phyloP scores from a whole-genome alignment of 2,113 vertebrate genomes.

The Argyrosomus japonicus region DNA sequence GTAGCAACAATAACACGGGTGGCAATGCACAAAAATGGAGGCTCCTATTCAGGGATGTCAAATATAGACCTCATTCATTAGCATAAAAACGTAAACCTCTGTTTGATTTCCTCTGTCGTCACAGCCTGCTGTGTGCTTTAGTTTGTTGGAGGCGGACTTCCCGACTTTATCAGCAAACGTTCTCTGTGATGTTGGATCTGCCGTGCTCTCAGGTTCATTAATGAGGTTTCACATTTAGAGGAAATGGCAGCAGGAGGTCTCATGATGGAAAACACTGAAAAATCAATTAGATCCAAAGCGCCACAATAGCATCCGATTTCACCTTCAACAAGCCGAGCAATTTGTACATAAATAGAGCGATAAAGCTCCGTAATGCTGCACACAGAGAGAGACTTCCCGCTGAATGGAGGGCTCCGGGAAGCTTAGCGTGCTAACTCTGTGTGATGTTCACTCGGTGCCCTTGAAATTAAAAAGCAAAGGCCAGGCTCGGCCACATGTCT shows the following conservation, averaged over 20 bases:
- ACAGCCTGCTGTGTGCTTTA: background rate
- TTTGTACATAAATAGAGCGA: constrained; percentile 63
- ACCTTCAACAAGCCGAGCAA: constrained; percentile 36
- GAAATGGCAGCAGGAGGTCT: constrained; percentile 35
- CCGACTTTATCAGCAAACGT: background rate
- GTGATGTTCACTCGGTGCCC: constrained; percentile 5
- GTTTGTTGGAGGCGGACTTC: background rate
- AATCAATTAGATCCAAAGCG: constrained; percentile 50
- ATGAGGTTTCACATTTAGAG: constrained; percentile 48
- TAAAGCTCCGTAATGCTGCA: constrained; percentile 12
- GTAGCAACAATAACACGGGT: background rate
- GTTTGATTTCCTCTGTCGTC: constrained; percentile 4
- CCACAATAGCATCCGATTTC: constrained; percentile 30
- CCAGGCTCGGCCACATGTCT: background rate
- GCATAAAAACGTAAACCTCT: background rate
- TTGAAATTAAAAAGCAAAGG: constrained; percentile 11
- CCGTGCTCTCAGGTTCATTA: constrained; percentile 24
- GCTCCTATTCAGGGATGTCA: background rate
- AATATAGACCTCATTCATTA: background rate
- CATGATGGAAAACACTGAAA: constrained; percentile 45
- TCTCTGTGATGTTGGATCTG: constrained; percentile 27
- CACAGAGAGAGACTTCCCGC: background rate
- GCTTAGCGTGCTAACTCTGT: background rate
- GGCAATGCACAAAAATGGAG: background rate
- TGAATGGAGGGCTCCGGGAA: constrained; percentile 1